A percentile compares a stretch with the other conserved stretches of the same genome.
These are phyloP conservation scores for Napeogenes inachia DNA, from an alignment of 2,888 invertebrate species.

Conservation along the genomic window DNA sequence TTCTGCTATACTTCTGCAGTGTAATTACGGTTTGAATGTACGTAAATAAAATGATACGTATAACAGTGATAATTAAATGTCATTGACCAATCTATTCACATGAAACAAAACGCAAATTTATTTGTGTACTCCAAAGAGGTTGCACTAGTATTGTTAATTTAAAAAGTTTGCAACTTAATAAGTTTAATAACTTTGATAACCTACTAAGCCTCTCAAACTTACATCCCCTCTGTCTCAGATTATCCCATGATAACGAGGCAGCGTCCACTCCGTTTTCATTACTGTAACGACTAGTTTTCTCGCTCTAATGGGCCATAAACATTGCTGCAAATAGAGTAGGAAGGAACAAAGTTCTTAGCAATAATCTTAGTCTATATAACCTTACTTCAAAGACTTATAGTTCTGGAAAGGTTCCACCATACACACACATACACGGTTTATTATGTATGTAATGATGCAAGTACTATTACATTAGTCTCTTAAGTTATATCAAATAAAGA, in stretches of 20 bases:
- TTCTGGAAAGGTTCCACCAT: slow-evolving; percentile 39
- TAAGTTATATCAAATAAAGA: no score
- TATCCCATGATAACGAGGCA: slow-evolving; percentile 68
- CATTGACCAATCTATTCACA: no score
- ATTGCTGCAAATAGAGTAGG: slow-evolving; percentile 61
- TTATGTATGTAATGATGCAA: no score
- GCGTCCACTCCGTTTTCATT: slow-evolving; percentile 70
- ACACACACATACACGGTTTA: no score
- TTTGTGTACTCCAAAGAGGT: no score
- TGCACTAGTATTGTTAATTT: background rate
- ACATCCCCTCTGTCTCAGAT: slow-evolving; percentile 25
- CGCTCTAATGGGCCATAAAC: slow-evolving; percentile 70
- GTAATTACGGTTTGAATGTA: no score
- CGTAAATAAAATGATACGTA: no score
- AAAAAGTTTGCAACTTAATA: slow-evolving; percentile 24
- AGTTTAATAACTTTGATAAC: slow-evolving; percentile 31
- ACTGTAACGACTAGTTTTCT: slow-evolving; percentile 64
- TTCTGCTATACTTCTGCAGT: background rate
- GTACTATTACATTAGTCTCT: no score
- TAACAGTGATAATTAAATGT: no score
- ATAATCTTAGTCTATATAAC: slow-evolving; percentile 49
- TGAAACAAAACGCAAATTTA: no score
- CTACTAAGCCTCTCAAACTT: slow-evolving; percentile 29
- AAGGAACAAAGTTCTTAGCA: slow-evolving; percentile 54
- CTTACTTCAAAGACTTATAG: slow-evolving; percentile 28